These are phyloP conservation scores for Thripadectes ignobilis DNA, from an alignment of 2,797 vertebrate genomes.

Conservation along the genomic window DNA sequence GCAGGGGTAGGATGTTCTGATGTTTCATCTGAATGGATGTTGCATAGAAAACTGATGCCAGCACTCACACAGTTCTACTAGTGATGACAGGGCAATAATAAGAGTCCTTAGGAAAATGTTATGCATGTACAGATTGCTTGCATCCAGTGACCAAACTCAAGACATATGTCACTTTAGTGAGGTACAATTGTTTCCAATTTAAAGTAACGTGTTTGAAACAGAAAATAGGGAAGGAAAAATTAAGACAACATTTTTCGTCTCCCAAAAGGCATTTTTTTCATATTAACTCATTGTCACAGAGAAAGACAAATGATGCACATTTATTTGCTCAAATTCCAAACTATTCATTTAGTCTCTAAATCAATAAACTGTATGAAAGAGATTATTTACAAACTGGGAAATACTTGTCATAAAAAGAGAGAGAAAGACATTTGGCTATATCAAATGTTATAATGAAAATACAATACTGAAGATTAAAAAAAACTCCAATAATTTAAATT, in stretches of 20 bases:
- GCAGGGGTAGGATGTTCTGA: background rate
- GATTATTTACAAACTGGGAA: background rate
- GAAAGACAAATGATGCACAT: background rate
- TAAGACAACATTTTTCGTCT: background rate
- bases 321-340: background rate
- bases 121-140: background rate
- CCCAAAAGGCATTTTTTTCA: background rate
- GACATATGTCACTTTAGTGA: background rate
- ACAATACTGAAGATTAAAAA: background rate
- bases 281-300: background rate
- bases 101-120: background rate
- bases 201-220: background rate
- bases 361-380: background rate
- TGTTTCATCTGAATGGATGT: background rate
- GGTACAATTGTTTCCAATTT: background rate
- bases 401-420: background rate
- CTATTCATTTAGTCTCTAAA: background rate
- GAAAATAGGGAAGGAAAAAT: background rate
- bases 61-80: background rate
- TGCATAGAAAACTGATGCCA: conserved; percentile 5
- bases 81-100: background rate
- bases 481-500: accelerated
- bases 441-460: background rate
- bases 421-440: background rate
- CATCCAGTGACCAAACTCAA: background rate